Evolutionary conservation across 2,888 invertebrate genomes (phyloP).

Genomic region (Piscicola geometra): DNA sequence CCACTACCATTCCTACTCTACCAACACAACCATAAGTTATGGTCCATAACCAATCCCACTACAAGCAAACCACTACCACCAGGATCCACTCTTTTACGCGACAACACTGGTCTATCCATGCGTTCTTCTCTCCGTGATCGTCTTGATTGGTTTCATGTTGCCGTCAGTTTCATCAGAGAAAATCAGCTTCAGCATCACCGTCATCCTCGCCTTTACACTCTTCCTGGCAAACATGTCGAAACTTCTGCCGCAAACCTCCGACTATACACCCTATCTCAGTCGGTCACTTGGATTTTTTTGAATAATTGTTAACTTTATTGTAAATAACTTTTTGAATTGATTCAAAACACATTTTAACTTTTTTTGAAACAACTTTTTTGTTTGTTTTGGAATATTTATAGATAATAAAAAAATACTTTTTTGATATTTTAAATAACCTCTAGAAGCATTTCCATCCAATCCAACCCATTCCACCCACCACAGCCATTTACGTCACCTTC

Average conservation of each 20-base stretch:
- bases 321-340: no score
- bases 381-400: background rate
- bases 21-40: no score
- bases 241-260: constrained; percentile 12
- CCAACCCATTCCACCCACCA: no score
- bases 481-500: constrained; percentile 27
- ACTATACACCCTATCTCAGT: constrained; percentile 21
- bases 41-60: no score
- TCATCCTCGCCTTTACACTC: constrained; percentile 29
- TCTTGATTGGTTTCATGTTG: constrained; percentile 13
- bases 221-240: constrained; percentile 9
- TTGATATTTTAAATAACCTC: no score
- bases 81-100: constrained; percentile 4
- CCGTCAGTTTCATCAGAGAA: constrained; percentile 12
- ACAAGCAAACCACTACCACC: background rate
- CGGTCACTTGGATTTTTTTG: background rate
- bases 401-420: background rate
- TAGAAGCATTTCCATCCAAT: no score
- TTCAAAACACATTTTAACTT: background rate
- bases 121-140: constrained; percentile 13
- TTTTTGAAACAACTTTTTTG: background rate
- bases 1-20: no score
- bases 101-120: constrained; percentile 19
- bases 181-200: background rate
- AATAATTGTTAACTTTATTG: background rate